Evolutionary conservation across 92 coral and sea anemone species (phyloP).

Genomic region (Parazoanthus darwini): DNA sequence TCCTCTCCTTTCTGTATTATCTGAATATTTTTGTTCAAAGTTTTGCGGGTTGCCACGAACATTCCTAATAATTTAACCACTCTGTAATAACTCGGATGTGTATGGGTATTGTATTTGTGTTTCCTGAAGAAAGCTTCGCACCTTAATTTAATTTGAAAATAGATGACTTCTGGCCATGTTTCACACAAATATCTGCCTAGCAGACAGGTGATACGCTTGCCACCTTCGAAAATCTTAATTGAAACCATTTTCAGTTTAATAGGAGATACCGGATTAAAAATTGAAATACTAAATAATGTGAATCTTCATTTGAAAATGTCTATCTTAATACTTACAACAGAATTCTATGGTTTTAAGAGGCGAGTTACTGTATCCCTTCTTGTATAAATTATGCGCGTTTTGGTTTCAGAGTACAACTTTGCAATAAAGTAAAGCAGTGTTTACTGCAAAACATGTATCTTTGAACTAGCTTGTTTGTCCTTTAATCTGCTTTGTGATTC

Average conservation of each 20-base stretch:
- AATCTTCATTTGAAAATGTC: neutral
- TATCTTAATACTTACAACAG: neutral
- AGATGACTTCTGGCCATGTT: neutral
- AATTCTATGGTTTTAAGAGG: neutral
- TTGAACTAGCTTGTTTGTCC: neutral
- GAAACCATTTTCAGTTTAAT: neutral
- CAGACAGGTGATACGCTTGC: neutral
- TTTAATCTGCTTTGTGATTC: neutral
- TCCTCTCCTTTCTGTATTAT: neutral
- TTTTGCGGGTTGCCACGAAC: neutral
- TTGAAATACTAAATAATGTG: neutral
- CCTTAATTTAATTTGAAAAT: too few species aligned
- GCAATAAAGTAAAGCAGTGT: neutral
- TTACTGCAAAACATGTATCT: neutral
- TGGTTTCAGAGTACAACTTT: neutral
- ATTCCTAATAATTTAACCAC: neutral
- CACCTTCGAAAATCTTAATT: neutral
- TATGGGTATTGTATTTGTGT: neutral
- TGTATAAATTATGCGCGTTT: neutral
- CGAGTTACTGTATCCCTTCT: too few species aligned
- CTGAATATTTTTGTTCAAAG: neutral
- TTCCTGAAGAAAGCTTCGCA: neutral
- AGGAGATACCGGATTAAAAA: neutral
- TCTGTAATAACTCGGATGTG: neutral
- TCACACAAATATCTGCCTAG: neutral